A percentile compares a stretch with the other conserved stretches of the same genome.
These are phyloP conservation scores for Vireo altiloquus DNA, from an alignment of 2,113 vertebrate species.

Conservation along the genomic window DNA sequence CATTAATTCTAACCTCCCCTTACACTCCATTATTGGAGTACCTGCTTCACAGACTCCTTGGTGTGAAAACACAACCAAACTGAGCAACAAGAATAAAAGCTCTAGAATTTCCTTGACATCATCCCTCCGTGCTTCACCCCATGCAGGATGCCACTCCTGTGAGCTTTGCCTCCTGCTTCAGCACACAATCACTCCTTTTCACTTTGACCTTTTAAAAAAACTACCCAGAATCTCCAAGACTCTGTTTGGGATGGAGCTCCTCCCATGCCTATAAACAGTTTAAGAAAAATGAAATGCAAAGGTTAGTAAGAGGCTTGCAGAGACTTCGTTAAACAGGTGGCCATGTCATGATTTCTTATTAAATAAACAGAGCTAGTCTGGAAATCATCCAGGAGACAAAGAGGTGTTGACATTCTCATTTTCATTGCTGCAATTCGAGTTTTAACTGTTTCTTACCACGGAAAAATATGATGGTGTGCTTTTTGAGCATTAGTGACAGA, in stretches of 20 bases:
- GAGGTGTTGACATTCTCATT: constrained; percentile 13
- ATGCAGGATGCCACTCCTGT: rapidly evolving
- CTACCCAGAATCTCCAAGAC: neutral
- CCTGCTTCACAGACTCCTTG: neutral
- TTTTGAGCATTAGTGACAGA: neutral
- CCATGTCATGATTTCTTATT: neutral
- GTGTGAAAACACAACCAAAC: neutral
- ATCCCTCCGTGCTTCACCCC: rapidly evolving
- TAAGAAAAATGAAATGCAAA: constrained; percentile 13
- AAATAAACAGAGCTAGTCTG: constrained; percentile 23
- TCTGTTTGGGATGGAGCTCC: neutral
- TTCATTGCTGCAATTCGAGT: neutral
- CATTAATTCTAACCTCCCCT: neutral
- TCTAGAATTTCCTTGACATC: neutral
- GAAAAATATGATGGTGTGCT: rapidly evolving
- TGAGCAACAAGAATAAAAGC: neutral
- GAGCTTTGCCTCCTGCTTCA: neutral
- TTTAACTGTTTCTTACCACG: neutral
- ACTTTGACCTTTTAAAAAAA: constrained; percentile 16
- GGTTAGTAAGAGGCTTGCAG: neutral
- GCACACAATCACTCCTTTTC: neutral
- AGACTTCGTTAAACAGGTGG: neutral
- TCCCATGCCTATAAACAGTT: neutral
- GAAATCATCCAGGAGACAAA: neutral
- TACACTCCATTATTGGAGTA: neutral